Evolutionary conservation across 2,113 vertebrate genomes (phyloP).

Genomic region (Oenanthe oenanthe): DNA sequence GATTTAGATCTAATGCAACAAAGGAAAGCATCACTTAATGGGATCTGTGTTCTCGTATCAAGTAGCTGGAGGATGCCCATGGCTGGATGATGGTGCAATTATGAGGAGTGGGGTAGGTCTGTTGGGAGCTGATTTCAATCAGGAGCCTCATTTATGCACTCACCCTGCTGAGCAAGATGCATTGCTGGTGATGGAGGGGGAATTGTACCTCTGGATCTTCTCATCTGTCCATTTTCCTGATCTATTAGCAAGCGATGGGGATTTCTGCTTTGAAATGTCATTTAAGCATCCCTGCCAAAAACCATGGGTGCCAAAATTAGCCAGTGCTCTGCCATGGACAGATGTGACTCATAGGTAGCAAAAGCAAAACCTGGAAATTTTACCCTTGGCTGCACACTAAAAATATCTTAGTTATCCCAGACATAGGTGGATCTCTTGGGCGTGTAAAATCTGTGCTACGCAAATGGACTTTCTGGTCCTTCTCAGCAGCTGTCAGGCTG

Average conservation of each 20-base stretch:
- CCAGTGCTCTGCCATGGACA: background rate
- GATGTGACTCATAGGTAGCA: background rate
- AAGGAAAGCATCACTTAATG: background rate
- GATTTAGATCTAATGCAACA: background rate
- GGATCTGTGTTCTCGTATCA: background rate
- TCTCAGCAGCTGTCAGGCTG: background rate
- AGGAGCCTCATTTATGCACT: background rate
- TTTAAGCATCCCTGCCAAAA: background rate
- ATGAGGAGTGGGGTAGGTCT: background rate
- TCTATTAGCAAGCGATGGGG: background rate
- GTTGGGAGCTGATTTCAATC: background rate
- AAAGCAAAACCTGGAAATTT: background rate
- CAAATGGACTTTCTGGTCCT: conserved; percentile 8
- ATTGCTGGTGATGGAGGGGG: background rate
- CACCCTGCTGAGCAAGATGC: background rate
- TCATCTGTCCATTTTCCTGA: background rate
- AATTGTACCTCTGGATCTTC: background rate
- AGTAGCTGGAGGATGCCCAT: background rate
- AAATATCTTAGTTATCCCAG: background rate
- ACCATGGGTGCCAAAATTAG: background rate
- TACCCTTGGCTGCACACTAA: background rate
- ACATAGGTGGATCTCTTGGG: background rate
- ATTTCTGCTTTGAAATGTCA: background rate
- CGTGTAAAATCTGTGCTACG: background rate
- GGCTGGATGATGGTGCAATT: background rate